Evolutionary conservation across 1,140 invertebrate genomes (phyloP).

Genomic region (Procambarus clarkii): DNA sequence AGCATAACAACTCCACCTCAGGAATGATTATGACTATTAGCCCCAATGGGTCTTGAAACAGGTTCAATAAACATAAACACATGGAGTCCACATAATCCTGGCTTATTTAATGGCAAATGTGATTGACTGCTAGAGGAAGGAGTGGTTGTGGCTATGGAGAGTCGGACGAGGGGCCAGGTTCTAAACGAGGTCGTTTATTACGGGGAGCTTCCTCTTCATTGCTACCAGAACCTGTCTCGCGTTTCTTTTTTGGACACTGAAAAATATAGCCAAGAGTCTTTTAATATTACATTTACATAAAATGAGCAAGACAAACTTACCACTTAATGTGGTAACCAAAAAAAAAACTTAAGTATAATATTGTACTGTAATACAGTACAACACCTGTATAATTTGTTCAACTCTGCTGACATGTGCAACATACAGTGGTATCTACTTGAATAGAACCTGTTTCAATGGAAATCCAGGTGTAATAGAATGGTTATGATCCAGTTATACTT

Average conservation of each 20-base stretch:
- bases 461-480: too few relatives aligned
- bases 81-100: background rate
- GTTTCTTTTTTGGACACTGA: constrained; percentile 61
- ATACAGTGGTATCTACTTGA: too few relatives aligned
- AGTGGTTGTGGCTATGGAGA: constrained; percentile 51
- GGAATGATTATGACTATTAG: constrained; percentile 39
- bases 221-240: constrained; percentile 53
- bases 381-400: too few relatives aligned
- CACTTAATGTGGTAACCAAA: too few relatives aligned
- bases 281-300: too few relatives aligned
- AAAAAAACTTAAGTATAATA: too few relatives aligned
- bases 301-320: too few relatives aligned
- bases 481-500: too few relatives aligned
- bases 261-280: background rate
- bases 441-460: too few relatives aligned
- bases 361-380: too few relatives aligned
- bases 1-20: constrained; percentile 36
- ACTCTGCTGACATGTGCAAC: too few relatives aligned
- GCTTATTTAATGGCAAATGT: background rate
- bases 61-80: background rate
- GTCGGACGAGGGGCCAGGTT: constrained; percentile 58
- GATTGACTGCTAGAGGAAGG: background rate
- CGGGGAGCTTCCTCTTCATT: constrained; percentile 62
- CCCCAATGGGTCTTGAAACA: background rate
- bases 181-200: constrained; percentile 53